phyloP scores from a whole-genome alignment of 2,113 vertebrate genomes.

The Ctenodactylus gundi region DNA sequence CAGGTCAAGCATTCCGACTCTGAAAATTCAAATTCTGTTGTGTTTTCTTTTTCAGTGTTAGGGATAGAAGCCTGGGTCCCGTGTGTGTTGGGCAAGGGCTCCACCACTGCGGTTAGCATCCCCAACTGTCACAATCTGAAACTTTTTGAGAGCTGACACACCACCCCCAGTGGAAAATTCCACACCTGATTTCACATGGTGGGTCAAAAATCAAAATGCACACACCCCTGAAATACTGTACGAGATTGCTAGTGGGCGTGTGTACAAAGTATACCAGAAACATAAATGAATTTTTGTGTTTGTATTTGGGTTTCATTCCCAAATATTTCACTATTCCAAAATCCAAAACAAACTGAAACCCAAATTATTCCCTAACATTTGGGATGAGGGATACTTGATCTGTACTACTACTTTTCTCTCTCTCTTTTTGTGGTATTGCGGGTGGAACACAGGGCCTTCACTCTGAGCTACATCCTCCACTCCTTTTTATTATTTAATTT shows the following conservation, averaged over 20 bases:
- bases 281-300: not conserved
- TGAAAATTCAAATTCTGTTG: not conserved
- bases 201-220: not conserved
- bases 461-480: too few relatives aligned
- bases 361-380: not conserved
- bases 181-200: not conserved
- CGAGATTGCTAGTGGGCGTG: not conserved
- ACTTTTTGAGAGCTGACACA: not conserved
- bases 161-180: not conserved
- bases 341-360: not conserved
- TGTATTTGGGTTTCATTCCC: not conserved
- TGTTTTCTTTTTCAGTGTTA: not conserved
- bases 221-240: not conserved
- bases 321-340: not conserved
- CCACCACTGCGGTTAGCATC: not conserved
- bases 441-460: too few relatives aligned
- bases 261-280: not conserved
- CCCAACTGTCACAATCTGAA: not conserved
- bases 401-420: not conserved
- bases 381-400: not conserved
- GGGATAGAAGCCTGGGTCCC: not conserved
- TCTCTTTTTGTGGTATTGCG: too few relatives aligned
- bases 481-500: too few relatives aligned
- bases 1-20: too few relatives aligned
- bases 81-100: not conserved